Base-by-base conservation (phyloP, 1,140 invertebrate species). In the Papilio aristodemus region DNA sequence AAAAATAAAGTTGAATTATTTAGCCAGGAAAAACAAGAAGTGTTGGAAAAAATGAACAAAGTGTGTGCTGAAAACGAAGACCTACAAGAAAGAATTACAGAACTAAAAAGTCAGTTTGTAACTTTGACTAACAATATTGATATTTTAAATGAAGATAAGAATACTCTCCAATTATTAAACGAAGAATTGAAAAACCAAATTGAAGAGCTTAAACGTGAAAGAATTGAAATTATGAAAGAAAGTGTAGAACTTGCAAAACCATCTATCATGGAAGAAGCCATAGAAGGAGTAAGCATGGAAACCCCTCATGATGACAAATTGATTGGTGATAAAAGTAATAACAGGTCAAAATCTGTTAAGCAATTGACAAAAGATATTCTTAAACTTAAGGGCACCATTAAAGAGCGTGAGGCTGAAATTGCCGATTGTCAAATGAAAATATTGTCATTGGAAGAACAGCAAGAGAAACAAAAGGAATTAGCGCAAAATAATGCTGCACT, bases 1-100 rank as follows among this genome's bases (percentile, higher is more conserved):
- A 89, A 94, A 69, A 92, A 93, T 68, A 95, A 94, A 85, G 94
- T 95, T 58, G 94, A 95, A 79, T 84, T 94, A 10, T 93, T 95
- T 69, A 91, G 93, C 43, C 89, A 92, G 71, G 93, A 96, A 91
- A 83, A 93, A 59, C 84, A 94, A 83, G 95, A 95, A 80, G 92
- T 95, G 6, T 91, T 95, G 78, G 94, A 94, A 68, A 95, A 95
- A 81, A 93, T 96, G 85, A 94, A 94, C 76, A 91, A 92, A 64
- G 82, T 95, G 19, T 93, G 91, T 6, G 78, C 91, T 13, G 95
- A 95, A 81, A 95, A 95, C 80, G 91, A 89, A 13, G 85, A 92
- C 17, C 83, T 95, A 6, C 82, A 90, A 22, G 74, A 92, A 69
- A 93, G 93, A 75, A 84, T 95, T 37, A 89, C 84, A 64, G 90